Conservation (phyloP, 64 coral and sea anemone genomes). For the Orbicella faveolata region DNA sequence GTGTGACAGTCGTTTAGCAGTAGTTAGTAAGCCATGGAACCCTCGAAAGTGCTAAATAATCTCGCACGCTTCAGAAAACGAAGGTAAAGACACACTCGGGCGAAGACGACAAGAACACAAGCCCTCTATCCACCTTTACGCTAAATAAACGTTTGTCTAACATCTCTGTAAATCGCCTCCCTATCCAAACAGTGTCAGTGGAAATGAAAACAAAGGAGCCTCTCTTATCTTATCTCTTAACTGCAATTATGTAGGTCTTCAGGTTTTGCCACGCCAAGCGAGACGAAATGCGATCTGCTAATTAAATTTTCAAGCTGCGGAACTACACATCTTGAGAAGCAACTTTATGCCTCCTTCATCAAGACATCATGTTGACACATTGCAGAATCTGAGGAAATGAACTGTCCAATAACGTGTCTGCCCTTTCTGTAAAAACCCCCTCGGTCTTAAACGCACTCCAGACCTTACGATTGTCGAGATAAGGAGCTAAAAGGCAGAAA, state of each 20-base stretch:
- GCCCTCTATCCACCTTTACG: background rate
- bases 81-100: background rate
- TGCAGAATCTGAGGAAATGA: constrained; percentile 6
- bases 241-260: constrained; percentile 55
- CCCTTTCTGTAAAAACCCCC: constrained; percentile 13
- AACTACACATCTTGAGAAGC: constrained; percentile 53
- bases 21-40: constrained; percentile 4
- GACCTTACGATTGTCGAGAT: constrained; percentile 37
- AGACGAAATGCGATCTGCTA: constrained; percentile 79
- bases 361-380: constrained; percentile 48
- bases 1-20: constrained; percentile 27
- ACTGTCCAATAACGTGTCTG: constrained; percentile 50
- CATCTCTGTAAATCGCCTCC: background rate
- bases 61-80: constrained; percentile 9
- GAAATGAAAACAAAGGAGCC: constrained; percentile 23
- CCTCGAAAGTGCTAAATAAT: background rate
- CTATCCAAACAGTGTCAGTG: constrained; percentile 17
- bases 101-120: background rate
- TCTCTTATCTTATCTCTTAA: constrained; percentile 75
- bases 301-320: constrained; percentile 64
- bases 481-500: constrained; percentile 40
- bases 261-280: constrained; percentile 30
- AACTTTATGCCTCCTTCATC: constrained; percentile 66
- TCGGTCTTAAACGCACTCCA: constrained; percentile 36
- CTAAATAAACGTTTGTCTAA: constrained; percentile 12